Percentiles rank a stretch among this genome's conserved stretches.
phyloP scores from a whole-genome alignment of 2,797 vertebrate species.

The Premnoplex brunnescens region DNA sequence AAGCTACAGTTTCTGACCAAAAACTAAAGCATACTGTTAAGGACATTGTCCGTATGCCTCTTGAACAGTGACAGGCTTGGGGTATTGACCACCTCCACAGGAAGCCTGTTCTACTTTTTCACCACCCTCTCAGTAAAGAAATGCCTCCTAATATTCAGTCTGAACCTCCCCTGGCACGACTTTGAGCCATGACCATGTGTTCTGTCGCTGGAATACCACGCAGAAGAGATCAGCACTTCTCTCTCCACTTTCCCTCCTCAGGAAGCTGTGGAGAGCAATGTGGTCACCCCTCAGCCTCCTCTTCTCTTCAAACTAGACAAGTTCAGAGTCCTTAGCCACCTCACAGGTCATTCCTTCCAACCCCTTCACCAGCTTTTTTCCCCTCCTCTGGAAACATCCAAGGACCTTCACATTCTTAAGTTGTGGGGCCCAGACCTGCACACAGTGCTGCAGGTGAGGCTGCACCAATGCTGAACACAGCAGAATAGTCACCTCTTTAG shows the following conservation, averaged over 20 bases:
- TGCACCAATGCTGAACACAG: background rate
- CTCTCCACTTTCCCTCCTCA: background rate
- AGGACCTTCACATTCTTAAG: background rate
- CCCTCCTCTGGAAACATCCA: background rate
- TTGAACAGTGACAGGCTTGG: background rate
- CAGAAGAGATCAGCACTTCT: background rate
- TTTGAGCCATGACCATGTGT: background rate
- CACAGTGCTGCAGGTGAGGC: background rate
- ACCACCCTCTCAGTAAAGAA: background rate
- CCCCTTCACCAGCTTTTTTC: background rate
- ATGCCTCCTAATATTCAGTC: background rate
- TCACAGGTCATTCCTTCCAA: background rate
- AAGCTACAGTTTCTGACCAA: background rate
- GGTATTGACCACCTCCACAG: background rate
- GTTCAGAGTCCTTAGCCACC: background rate
- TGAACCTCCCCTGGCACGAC: background rate
- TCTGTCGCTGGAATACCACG: background rate
- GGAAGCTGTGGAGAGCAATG: background rate
- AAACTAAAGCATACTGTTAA: background rate
- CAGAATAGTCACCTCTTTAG: rapidly evolving
- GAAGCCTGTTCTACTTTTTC: background rate
- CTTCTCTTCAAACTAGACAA: background rate
- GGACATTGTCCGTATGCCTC: background rate
- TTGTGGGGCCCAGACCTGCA: background rate
- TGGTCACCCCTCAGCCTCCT: background rate